Base-by-base conservation (phyloP, 2,797 vertebrate species). In the Mormyrops attenuatus region DNA sequence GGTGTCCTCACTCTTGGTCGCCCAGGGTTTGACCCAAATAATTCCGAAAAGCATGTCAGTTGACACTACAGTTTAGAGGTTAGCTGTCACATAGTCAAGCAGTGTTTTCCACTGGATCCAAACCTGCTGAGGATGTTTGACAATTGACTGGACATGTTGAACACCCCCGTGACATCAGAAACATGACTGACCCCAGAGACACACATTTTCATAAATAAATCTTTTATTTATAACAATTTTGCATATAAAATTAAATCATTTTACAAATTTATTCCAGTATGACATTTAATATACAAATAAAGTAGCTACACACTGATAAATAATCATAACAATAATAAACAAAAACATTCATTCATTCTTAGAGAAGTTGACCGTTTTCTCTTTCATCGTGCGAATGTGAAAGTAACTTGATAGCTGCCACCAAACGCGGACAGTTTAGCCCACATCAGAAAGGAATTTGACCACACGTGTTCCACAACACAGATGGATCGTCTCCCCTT, bases 221-320 rank as follows among this genome's bases (percentile, higher is more conserved):
- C 96, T 89, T 90, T 93, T 95, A 94, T 96, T 95, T 95, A 95
- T 92, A 94, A 85, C 80, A 85, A 50, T 47, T 84, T 85, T 85
- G 95, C 95, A 96, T 96, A 97, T 96, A 96, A 97, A 96, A 97
- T 96, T 96, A 96, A 96, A 96, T 95, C 95, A 94, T 96, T 89
- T 96, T 96, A 96, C 96, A 96, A 34, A 96, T 96, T 97, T 96
- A 96, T 96, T 97, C 96, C 96, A 97, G 95, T 97, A 96, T 97
- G 95, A 96, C 94, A 94, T 95, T 95, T 94, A 91, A 87, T 88
- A 89, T 92, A 91, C 91, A 93, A 88, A 90, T 92, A 86, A 94
- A 89, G 91, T 94, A 95, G 94, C 96, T 96, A 97, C 95, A 95
- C 92, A 95, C 95, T 91, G 96, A 97, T 97, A 97, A 97, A 97